These are phyloP conservation scores for Ostrea denselamellosa DNA, from an alignment of 1,140 invertebrate species.

Conservation along the genomic window DNA sequence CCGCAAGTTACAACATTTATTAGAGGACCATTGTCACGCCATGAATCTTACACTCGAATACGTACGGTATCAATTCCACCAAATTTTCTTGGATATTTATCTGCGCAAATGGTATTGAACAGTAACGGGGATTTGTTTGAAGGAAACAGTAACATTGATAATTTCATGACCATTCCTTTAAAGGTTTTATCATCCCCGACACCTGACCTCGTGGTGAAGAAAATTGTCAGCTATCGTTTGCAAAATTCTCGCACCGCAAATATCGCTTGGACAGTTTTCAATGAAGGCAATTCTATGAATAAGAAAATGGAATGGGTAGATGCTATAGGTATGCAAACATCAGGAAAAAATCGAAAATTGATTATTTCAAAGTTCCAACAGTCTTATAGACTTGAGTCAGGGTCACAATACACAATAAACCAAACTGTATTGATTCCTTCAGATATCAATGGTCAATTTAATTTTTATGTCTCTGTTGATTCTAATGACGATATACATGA, in stretches of 20 bases:
- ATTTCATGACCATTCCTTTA: not conserved
- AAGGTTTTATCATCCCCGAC: not conserved
- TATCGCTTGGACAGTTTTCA: not conserved
- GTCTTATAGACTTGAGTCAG: not conserved
- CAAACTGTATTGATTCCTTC: not conserved
- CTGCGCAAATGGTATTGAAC: not conserved
- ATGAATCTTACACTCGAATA: not conserved
- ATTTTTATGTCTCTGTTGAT: slow-evolving; percentile 1
- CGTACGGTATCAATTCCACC: not conserved
- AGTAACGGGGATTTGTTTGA: not conserved
- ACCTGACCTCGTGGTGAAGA: not conserved
- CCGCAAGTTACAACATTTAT: not conserved
- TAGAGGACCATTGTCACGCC: not conserved
- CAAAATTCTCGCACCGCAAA: not conserved
- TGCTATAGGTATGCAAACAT: not conserved
- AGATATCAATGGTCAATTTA: not conserved
- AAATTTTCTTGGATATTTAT: slow-evolving; percentile 1
- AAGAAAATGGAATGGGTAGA: not conserved
- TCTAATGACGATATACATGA: not conserved
- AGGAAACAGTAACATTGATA: not conserved
- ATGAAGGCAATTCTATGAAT: not conserved
- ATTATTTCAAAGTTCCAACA: not conserved
- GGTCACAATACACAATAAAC: not conserved
- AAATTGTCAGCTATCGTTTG: not conserved
- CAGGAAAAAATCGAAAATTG: not conserved